Base-by-base conservation (phyloP, 2,797 vertebrate genomes). In the Acanthiza pusilla region DNA sequence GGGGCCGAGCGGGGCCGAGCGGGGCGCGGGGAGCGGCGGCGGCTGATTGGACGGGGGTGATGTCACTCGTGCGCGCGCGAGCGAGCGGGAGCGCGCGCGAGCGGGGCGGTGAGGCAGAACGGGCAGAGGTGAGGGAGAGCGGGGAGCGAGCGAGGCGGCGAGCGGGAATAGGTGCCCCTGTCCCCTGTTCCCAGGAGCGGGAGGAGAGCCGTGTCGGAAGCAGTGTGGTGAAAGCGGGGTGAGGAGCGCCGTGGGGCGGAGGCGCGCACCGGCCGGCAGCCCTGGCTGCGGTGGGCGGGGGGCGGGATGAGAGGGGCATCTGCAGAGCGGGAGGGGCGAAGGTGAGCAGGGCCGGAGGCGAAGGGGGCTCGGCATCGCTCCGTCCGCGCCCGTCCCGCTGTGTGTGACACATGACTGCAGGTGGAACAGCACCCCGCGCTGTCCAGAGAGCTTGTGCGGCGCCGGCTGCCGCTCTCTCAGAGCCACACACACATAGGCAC, bases 21-120 rank as follows among this genome's bases (percentile, higher is more conserved):
- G 67, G 65, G 71, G 75, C 74, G 84, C 43, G 58, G 50, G 51
- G 81, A 74, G 75, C 43, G 83, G 83, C 63, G 67, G 79, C 72
- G 78, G 51, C 91, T 92, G 95, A 97, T 96, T 97, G 95, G 96
- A 74, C 83, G 9, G 75, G 95, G 78, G 94, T 96, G 96, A 97
- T 97, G 96, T 97, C 96, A 96, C 95, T 95, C 94, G 74, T 38
- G 71, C 40, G 90, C 92, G 94, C 66, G 63, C 62, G 82, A 48
- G 62, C 5, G 32, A 5, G 78, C 20, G 63, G 17, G 72, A 26
- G 53, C 60, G 91, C 85, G 85, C 76, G 17, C 12, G 29, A 62
- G 58, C 38, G 55, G n/a, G 40, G 65, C 20, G 8, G 19, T 2
- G 73, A 34, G 26, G 50, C 25, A 13, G 13, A 10, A 29, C 8